Evolutionary conservation across 2,888 invertebrate species (phyloP).

Genomic region (Euspilapteryx auroguttella): DNA sequence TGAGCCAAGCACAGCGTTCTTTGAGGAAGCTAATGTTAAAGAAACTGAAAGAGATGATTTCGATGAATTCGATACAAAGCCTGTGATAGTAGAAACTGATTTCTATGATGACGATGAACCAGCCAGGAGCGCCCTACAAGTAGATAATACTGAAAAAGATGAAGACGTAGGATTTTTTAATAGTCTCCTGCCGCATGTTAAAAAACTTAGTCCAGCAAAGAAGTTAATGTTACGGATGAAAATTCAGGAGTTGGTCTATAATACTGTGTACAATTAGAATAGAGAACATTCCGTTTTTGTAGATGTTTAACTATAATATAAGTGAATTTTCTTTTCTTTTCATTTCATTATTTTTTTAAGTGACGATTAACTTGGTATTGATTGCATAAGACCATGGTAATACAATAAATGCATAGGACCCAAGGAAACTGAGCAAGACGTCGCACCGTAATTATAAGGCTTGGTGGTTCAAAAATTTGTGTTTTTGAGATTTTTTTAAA

Average conservation of each 20-base stretch:
- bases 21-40: slow-evolving; percentile 19
- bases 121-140: slow-evolving; percentile 8
- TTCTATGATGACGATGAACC: slow-evolving; percentile 47
- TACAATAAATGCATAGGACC: too few relatives aligned
- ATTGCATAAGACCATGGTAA: too few relatives aligned
- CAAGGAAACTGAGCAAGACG: too few relatives aligned
- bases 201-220: slow-evolving; percentile 43
- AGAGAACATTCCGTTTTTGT: too few relatives aligned
- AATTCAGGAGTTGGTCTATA: slow-evolving; percentile 48
- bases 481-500: too few relatives aligned
- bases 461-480: too few relatives aligned
- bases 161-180: slow-evolving; percentile 52
- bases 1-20: slow-evolving; percentile 17
- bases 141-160: slow-evolving; percentile 25
- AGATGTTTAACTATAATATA: too few relatives aligned
- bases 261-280: slow-evolving; percentile 49
- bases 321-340: too few relatives aligned
- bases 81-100: slow-evolving; percentile 46
- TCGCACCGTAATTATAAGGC: too few relatives aligned
- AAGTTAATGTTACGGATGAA: slow-evolving; percentile 51
- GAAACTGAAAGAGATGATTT: slow-evolving; percentile 42
- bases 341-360: too few relatives aligned
- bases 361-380: too few relatives aligned
- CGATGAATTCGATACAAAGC: slow-evolving; percentile 50
- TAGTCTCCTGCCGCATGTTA: slow-evolving; percentile 45